phyloP scores from a whole-genome alignment of 1,140 invertebrate species.

The Phenacoccus solenopsis region DNA sequence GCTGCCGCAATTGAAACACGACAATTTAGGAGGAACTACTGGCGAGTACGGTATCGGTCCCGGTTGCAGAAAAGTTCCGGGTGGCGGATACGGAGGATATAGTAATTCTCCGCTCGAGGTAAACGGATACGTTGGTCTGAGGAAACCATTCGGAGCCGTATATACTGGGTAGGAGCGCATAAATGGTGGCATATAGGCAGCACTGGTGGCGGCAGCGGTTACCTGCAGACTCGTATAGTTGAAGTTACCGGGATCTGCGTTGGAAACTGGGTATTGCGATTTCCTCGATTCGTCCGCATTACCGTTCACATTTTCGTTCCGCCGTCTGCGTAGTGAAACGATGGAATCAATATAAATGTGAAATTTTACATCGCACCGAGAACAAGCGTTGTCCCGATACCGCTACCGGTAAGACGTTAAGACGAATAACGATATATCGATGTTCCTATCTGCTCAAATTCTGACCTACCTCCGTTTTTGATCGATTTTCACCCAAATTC shows the following conservation, averaged over 20 bases:
- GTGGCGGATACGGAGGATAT: constrained; percentile 22
- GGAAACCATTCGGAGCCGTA: not conserved
- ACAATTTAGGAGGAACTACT: constrained; percentile 28
- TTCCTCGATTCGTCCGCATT: constrained; percentile 5
- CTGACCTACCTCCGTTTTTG: too few species aligned
- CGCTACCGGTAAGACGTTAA: too few species aligned
- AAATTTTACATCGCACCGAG: too few species aligned
- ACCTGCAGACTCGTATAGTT: constrained; percentile 14
- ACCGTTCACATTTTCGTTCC: constrained; percentile 20
- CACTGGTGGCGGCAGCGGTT: constrained; percentile 10
- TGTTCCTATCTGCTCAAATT: too few species aligned
- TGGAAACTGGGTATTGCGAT: not conserved
- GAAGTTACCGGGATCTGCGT: constrained; percentile 9
- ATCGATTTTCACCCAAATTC: too few species aligned
- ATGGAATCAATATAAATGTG: not conserved
- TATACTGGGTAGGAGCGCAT: constrained; percentile 10
- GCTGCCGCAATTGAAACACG: constrained; percentile 53
- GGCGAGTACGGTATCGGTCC: constrained; percentile 38
- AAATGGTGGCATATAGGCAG: constrained; percentile 11
- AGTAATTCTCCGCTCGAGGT: constrained; percentile 10
- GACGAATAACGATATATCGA: too few species aligned
- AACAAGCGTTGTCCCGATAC: too few species aligned
- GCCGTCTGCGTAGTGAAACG: not conserved
- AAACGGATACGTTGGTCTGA: not conserved
- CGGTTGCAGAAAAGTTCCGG: constrained; percentile 34